phyloP scores from a whole-genome alignment of 2,888 invertebrate genomes.

The Limnephilus rhombicus region DNA sequence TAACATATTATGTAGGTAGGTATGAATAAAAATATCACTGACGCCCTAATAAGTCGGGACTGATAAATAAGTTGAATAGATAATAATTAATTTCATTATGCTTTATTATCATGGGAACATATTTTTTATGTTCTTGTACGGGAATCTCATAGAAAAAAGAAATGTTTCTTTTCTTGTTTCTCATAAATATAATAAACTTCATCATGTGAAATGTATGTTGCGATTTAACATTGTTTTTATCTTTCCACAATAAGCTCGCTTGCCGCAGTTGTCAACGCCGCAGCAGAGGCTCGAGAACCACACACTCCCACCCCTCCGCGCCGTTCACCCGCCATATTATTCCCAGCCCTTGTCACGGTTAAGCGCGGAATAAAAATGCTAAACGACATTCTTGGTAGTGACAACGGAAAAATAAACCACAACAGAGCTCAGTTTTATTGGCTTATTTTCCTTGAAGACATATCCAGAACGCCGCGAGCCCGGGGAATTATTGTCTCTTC shows the following conservation, averaged over 20 bases:
- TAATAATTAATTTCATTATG: too few species aligned
- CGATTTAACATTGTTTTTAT: background rate
- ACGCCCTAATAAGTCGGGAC: too few species aligned
- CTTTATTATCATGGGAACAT: too few species aligned
- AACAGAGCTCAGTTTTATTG: conserved; percentile 55
- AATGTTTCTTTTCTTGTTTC: too few species aligned
- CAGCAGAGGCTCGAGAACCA: background rate
- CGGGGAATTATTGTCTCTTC: conserved; percentile 34
- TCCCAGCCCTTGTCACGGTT: conserved; percentile 40
- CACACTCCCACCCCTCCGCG: background rate
- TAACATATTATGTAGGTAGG: too few species aligned
- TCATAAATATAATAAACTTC: background rate
- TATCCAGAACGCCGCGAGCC: conserved; percentile 19
- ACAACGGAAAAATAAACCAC: conserved; percentile 56
- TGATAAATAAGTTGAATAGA: too few species aligned
- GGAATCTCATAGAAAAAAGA: too few species aligned
- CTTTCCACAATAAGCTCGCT: background rate
- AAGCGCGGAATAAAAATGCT: conserved; percentile 56
- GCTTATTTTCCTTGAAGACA: conserved; percentile 42
- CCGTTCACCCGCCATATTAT: conserved; percentile 35
- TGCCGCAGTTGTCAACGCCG: background rate
- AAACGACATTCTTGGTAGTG: conserved; percentile 56
- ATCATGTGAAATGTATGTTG: background rate
- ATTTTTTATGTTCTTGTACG: too few species aligned
- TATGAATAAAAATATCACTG: too few species aligned